Conservation (phyloP, 2,888 invertebrate genomes). For the Glomeris marginata region DNA sequence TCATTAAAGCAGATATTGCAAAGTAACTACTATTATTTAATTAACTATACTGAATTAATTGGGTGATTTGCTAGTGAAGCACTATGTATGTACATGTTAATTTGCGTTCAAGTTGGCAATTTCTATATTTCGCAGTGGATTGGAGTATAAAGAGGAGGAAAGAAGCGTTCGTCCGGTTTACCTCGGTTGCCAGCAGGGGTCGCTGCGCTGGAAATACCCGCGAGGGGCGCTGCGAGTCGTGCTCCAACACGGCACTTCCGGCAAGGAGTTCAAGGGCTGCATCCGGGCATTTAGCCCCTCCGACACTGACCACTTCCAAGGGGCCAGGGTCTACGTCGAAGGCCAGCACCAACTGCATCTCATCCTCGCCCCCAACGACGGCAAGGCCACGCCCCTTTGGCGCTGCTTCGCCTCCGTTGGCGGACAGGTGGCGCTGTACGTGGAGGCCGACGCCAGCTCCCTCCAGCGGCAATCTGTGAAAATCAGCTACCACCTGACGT, state of each 20-base stretch:
- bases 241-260: conserved; percentile 40
- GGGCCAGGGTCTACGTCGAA: conserved; percentile 46
- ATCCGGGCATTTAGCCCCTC: conserved; percentile 34
- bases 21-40: too few relatives aligned
- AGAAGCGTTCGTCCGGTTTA: conserved; percentile 60
- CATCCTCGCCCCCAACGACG: conserved; percentile 41
- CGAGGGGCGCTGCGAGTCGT: conserved; percentile 54
- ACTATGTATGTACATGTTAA: too few relatives aligned
- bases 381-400: conserved; percentile 23
- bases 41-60: too few relatives aligned
- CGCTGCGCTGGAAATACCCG: conserved; percentile 58
- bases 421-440: conserved; percentile 49
- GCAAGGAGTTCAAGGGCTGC: conserved; percentile 37
- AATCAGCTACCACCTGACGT: too few relatives aligned
- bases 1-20: too few relatives aligned
- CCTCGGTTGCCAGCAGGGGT: conserved; percentile 54
- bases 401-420: conserved; percentile 46
- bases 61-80: too few relatives aligned
- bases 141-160: conserved; percentile 20
- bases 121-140: conserved; percentile 16
- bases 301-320: conserved; percentile 22
- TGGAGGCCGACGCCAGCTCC: conserved; percentile 35
- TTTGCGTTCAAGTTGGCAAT: too few relatives aligned
- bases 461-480: too few relatives aligned
- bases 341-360: conserved; percentile 43